Conservation (phyloP, 2,797 vertebrate genomes). For the Emys orbicularis region DNA sequence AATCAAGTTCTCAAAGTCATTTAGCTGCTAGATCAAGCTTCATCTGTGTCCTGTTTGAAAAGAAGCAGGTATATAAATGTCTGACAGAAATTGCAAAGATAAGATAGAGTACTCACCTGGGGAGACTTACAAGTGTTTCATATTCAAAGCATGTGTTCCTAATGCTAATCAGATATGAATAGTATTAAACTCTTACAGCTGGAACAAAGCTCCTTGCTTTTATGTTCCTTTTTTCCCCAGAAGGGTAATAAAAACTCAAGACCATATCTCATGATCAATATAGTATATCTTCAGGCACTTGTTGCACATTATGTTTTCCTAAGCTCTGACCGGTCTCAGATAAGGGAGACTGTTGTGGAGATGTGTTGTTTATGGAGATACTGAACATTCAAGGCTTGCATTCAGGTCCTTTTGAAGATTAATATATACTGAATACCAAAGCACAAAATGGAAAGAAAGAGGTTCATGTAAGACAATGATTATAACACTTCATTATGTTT, state of each 20-base stretch:
- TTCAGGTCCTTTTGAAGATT: constrained; percentile 58
- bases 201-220: constrained; percentile 76
- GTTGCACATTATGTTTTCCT: constrained; percentile 35
- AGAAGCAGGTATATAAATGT: constrained; percentile 30
- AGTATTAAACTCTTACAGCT: constrained; percentile 79
- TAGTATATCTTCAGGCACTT: constrained; percentile 76
- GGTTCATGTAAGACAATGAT: neutral
- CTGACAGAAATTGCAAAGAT: constrained; percentile 66
- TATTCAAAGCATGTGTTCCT: constrained; percentile 80
- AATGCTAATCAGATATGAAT: constrained; percentile 72
- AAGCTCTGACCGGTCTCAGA: neutral
- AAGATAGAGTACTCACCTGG: constrained; percentile 80
- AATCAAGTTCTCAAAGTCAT: constrained; percentile 23
- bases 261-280: constrained; percentile 80
- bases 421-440: constrained; percentile 43
- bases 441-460: neutral
- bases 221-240: constrained; percentile 77
- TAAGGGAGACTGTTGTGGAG: constrained; percentile 50
- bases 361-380: constrained; percentile 60
- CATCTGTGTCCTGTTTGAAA: constrained; percentile 66
- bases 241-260: constrained; percentile 80
- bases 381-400: constrained; percentile 32
- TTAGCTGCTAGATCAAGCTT: constrained; percentile 44
- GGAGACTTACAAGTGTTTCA: constrained; percentile 67
- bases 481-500: constrained; percentile 30